A percentile compares a stretch with the other conserved stretches of the same genome.
Evolutionary conservation across 2,888 invertebrate genomes (phyloP).

Genomic region (Ommatoiulus sabulosus): DNA sequence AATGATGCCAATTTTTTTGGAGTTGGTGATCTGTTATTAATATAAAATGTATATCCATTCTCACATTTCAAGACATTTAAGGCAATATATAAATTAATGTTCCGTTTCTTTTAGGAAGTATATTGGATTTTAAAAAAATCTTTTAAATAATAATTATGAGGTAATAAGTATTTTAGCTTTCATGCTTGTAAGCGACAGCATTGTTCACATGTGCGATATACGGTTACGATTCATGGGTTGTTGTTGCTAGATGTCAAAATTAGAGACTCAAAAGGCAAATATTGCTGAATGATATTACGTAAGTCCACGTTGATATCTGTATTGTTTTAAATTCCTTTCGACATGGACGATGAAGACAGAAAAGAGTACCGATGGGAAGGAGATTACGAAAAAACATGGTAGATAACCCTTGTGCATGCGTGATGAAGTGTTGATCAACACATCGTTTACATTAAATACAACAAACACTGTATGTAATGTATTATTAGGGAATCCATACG

Average conservation of each 20-base stretch:
- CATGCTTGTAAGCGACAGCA: not conserved
- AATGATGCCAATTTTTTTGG: too few relatives aligned
- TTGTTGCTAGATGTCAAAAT: not conserved
- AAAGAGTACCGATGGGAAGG: slow-evolving; percentile 96
- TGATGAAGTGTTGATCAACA: slow-evolving; percentile 2
- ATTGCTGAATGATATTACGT: not conserved
- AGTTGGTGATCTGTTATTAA: too few relatives aligned
- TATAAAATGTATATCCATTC: too few relatives aligned
- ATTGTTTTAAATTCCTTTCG: not conserved
- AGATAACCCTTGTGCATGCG: slow-evolving; percentile 38
- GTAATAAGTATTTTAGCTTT: not conserved
- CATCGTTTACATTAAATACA: too few relatives aligned
- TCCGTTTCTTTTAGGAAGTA: too few relatives aligned
- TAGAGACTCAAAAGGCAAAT: not conserved
- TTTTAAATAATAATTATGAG: too few relatives aligned
- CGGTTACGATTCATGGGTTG: not conserved
- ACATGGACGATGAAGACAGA: slow-evolving; percentile 81
- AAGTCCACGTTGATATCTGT: not conserved
- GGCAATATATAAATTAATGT: too few relatives aligned
- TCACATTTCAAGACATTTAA: too few relatives aligned
- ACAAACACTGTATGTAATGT: slow-evolving; percentile 41
- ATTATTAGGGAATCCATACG: slow-evolving; percentile 83
- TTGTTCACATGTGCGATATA: not conserved
- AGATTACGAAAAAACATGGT: slow-evolving; percentile 96
- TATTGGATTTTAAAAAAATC: too few relatives aligned